Percentiles rank a stretch among this genome's conserved stretches.
Conservation (phyloP, 1,140 invertebrate species). For the Drosophila parvula region DNA sequence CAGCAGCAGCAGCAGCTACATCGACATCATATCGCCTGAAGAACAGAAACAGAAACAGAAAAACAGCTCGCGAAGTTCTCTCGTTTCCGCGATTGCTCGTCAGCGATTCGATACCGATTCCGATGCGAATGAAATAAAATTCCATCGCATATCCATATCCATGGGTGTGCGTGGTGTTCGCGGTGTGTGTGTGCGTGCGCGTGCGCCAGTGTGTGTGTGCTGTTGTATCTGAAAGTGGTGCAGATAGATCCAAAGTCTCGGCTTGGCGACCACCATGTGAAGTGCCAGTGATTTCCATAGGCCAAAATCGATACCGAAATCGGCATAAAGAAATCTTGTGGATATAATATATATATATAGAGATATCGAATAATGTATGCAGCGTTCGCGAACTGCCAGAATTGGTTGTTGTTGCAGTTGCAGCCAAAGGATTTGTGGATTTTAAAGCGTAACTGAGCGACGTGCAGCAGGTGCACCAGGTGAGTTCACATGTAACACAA, state of each 20-base stretch:
- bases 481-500: constrained; percentile 22
- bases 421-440: constrained; percentile 83
- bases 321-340: constrained; percentile 31
- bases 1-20: neutral
- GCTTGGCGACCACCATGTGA: constrained; percentile 51
- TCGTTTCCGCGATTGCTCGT: constrained; percentile 62
- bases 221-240: constrained; percentile 30
- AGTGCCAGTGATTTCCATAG: constrained; percentile 55
- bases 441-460: constrained; percentile 64
- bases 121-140: constrained; percentile 51
- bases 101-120: constrained; percentile 58
- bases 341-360: constrained; percentile 9
- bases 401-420: constrained; percentile 82
- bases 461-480: constrained; percentile 72
- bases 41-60: constrained; percentile 54
- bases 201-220: constrained; percentile 17
- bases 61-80: constrained; percentile 63
- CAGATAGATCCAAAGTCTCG: constrained; percentile 44
- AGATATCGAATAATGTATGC: constrained; percentile 72
- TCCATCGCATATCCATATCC: constrained; percentile 41
- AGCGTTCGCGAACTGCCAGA: constrained; percentile 70
- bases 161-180: constrained; percentile 25
- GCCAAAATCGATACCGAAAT: constrained; percentile 32
- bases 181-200: constrained; percentile 25
- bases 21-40: constrained; percentile 31